Conservation (phyloP, 2,888 invertebrate species). For the Liodrosophila aerea region DNA sequence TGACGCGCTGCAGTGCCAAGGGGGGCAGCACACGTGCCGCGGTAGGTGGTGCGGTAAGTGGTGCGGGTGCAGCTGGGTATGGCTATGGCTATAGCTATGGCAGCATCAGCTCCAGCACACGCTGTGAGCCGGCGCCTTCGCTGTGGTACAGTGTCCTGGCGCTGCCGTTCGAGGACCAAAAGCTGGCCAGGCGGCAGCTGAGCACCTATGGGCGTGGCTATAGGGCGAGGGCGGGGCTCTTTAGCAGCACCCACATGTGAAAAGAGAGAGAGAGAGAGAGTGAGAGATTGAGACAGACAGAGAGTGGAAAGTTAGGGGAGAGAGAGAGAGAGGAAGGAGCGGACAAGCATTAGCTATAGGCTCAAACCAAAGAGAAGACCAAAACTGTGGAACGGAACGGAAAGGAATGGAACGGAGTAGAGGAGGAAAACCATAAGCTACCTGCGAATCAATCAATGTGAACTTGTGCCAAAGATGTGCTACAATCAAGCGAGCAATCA, state of each 20-base stretch:
- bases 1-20: slow-evolving; percentile 49
- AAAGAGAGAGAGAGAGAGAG: not conserved
- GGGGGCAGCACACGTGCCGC: slow-evolving; percentile 17
- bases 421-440: slow-evolving; percentile 47
- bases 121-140: slow-evolving; percentile 85
- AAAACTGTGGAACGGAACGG: slow-evolving; percentile 30
- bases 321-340: slow-evolving; percentile 23
- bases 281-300: slow-evolving; percentile 10
- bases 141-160: slow-evolving; percentile 95
- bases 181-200: slow-evolving; percentile 92
- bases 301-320: not conserved
- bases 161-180: slow-evolving; percentile 96
- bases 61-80: slow-evolving; percentile 18
- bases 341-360: slow-evolving; percentile 23
- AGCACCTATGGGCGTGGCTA: slow-evolving; percentile 84
- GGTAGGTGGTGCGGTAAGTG: slow-evolving; percentile 29
- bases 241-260: slow-evolving; percentile 88
- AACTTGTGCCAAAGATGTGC: slow-evolving; percentile 63
- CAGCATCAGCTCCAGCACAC: slow-evolving; percentile 66
- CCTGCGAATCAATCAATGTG: slow-evolving; percentile 46
- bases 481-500: slow-evolving; percentile 35
- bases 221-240: slow-evolving; percentile 92
- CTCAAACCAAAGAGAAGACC: slow-evolving; percentile 61
- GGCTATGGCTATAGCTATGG: slow-evolving; percentile 41
- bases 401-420: slow-evolving; percentile 18